Conservation (phyloP, 2,797 vertebrate genomes). For the Lutjanus campechanus region DNA sequence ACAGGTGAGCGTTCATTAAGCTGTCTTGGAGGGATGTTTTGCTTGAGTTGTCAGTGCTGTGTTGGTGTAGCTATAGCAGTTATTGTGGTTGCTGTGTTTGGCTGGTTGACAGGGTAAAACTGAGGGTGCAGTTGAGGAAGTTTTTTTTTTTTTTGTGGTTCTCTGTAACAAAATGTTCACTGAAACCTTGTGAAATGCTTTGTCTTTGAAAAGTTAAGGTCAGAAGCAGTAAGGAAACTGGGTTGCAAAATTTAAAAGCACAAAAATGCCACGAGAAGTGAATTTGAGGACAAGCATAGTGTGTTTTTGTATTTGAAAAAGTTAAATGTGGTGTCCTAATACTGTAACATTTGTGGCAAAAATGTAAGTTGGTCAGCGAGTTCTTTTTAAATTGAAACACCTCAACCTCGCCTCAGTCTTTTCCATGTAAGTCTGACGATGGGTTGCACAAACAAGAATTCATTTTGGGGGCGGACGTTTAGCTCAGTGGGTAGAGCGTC, state of each 20-base stretch:
- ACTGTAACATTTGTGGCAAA: background rate
- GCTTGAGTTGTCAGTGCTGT: conserved; percentile 27
- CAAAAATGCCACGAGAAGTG: background rate
- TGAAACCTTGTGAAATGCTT: conserved; percentile 24
- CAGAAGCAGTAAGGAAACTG: conserved; percentile 8
- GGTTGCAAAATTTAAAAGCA: conserved; percentile 17
- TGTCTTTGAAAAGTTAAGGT: background rate
- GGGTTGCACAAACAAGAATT: too few relatives aligned
- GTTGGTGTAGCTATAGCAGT: conserved; percentile 25
- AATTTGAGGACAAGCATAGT: background rate
- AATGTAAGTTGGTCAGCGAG: background rate
- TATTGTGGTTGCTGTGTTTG: conserved; percentile 59
- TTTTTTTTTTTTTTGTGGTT: conserved; percentile 16
- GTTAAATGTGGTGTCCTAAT: background rate
- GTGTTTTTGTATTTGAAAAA: background rate
- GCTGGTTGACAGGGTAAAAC: conserved; percentile 27
- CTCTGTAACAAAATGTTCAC: background rate
- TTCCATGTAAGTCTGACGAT: background rate
- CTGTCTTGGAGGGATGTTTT: background rate
- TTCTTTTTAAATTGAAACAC: background rate
- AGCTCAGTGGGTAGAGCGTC: too few relatives aligned
- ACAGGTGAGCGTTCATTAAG: conserved; percentile 78
- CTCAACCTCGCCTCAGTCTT: background rate
- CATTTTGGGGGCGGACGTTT: too few relatives aligned
- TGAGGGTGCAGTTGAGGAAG: conserved; percentile 28